Percentiles rank a stretch among this genome's conserved stretches.
Evolutionary conservation across 1,140 invertebrate genomes (phyloP).

Genomic region (Tetramorium alpestre): DNA sequence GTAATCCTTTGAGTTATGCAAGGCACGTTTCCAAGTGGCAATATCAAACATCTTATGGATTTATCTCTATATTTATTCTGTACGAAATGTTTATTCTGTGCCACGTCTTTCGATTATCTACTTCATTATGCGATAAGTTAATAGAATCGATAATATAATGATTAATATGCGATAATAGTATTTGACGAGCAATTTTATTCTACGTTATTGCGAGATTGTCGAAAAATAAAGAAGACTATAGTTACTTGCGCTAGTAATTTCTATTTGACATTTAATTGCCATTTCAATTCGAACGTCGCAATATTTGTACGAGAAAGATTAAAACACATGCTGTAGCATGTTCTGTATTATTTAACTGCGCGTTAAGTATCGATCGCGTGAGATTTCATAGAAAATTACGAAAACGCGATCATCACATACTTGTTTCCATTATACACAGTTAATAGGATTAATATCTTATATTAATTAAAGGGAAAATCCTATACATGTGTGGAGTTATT

Average conservation of each 20-base stretch:
- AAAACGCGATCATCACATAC: not conserved
- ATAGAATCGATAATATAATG: not conserved
- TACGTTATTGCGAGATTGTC: not conserved
- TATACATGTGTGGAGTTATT: not conserved
- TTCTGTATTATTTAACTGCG: not conserved
- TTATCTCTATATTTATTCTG: not conserved
- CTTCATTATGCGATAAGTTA: not conserved
- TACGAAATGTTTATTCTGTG: not conserved
- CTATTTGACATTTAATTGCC: not conserved
- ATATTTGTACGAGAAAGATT: not conserved
- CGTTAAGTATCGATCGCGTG: not conserved
- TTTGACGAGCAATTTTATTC: not conserved
- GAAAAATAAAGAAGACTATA: not conserved
- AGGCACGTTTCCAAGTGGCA: not conserved
- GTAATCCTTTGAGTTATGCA: not conserved
- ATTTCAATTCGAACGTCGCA: not conserved
- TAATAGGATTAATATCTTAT: slow-evolving; percentile 46
- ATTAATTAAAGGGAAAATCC: slow-evolving; percentile 36
- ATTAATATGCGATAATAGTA: not conserved
- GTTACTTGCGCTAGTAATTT: not conserved
- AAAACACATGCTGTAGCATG: slow-evolving; percentile 10
- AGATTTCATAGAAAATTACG: not conserved
- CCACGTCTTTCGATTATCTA: not conserved
- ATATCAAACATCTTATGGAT: not conserved
- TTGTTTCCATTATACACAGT: not conserved